Base-by-base conservation (phyloP, 1,140 invertebrate genomes). In the Zaprionus tsacasi region DNA sequence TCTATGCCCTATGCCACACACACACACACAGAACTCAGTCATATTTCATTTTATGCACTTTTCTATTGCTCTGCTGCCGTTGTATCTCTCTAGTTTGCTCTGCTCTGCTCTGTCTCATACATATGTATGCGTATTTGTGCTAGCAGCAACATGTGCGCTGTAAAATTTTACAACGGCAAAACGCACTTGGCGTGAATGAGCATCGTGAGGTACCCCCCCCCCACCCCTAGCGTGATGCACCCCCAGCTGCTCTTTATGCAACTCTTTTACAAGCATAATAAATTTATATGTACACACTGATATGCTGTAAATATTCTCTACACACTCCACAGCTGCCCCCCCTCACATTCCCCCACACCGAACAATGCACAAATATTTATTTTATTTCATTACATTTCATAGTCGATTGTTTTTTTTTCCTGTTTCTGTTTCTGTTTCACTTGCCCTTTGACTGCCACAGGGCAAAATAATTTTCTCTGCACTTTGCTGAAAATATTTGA, bases 281-380 rank as follows among this genome's bases (percentile, higher is more conserved):
- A 88, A 81, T 89, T 83, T 78, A 78, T 80, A 72, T 87, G 83
- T 69, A 57, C 48, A 76, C 76, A 48, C 74, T 79, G 72, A 80
- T 82, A 58, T 69, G 79, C 59, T 65, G 82, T 77, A 87, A 88
- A 88, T 80, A 88, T 79, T 70, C 43, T 77, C 43, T 17, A 13
- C 58, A 33, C 21, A 21, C 50, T 48, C 33, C 30, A 21, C 35
- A 45, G 15, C 35, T 45, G 30, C 50, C 55, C 25, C 45, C 36
- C 21, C 38, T 6, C n/a, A 0, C 6, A 6, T 1, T 3, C 40
- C n/a, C 0, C 3, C 40, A 8, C 38, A 36, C 43, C 33, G 35
- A 50, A 38, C 43, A 38, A 61, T 74, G 50, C 36, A 25, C 17
- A 63, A 48, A 74, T 45, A 33, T 61, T 61, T 40, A 55, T 43